Conservation (phyloP, 2,113 vertebrate genomes). For the Silurus asotus region DNA sequence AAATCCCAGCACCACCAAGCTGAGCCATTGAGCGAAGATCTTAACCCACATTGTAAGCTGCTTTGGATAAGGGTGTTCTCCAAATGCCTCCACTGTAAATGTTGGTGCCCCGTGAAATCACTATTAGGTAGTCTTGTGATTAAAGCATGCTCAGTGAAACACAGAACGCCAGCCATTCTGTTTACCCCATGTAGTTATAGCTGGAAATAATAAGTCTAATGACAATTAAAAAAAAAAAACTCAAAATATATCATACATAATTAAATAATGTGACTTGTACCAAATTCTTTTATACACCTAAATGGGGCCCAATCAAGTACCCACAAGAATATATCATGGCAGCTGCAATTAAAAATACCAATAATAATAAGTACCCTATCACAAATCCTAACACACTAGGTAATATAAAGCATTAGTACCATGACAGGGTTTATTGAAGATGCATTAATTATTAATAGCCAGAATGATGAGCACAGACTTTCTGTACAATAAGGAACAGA, state of each 20-base stretch:
- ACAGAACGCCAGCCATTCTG: too few relatives aligned
- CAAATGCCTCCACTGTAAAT: too few relatives aligned
- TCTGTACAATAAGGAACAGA: not conserved
- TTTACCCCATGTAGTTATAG: not conserved
- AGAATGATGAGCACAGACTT: not conserved
- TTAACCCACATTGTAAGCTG: too few relatives aligned
- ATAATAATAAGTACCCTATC: not conserved
- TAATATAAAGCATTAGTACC: not conserved
- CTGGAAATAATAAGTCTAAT: not conserved
- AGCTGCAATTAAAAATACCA: too few relatives aligned
- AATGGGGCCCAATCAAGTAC: not conserved
- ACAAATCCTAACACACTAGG: not conserved
- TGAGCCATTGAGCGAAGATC: too few relatives aligned
- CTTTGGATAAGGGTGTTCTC: too few relatives aligned
- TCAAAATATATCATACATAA: not conserved
- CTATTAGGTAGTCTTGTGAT: too few relatives aligned
- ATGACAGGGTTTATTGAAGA: not conserved
- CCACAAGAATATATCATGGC: not conserved
- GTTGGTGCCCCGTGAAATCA: too few relatives aligned
- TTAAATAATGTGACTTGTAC: not conserved
- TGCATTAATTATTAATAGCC: constrained; percentile 5
- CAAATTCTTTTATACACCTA: not conserved
- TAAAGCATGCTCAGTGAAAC: not conserved
- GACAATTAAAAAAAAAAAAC: not conserved
- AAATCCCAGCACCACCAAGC: too few relatives aligned